Conservation (phyloP, 1,140 invertebrate species). For the Ephestia elutella region DNA sequence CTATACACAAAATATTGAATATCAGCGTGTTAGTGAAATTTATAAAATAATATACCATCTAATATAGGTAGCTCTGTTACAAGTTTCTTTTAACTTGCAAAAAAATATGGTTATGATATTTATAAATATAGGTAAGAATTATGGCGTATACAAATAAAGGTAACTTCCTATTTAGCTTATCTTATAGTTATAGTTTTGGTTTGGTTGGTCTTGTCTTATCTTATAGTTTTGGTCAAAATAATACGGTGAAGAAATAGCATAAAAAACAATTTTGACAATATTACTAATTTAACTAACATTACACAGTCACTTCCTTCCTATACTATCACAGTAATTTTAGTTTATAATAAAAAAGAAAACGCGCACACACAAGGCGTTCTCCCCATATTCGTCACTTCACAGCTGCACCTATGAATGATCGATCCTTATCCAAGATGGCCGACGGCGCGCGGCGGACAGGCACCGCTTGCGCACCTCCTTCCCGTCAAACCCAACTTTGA, state of each 20-base stretch:
- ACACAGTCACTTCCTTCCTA: too few relatives aligned
- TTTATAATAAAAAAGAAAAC: constrained; percentile 31
- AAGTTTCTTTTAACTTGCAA: too few relatives aligned
- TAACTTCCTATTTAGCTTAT: too few relatives aligned
- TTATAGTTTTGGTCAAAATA: too few relatives aligned
- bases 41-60: background rate
- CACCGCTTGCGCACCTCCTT: constrained; percentile 51
- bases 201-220: too few relatives aligned
- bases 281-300: too few relatives aligned
- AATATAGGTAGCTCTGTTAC: background rate
- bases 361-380: constrained; percentile 24
- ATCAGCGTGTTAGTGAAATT: background rate
- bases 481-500: constrained; percentile 37
- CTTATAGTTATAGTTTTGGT: too few relatives aligned
- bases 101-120: too few relatives aligned
- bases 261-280: too few relatives aligned
- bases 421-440: constrained; percentile 71
- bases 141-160: too few relatives aligned
- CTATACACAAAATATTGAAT: background rate
- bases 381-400: constrained; percentile 63
- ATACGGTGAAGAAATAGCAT: too few relatives aligned
- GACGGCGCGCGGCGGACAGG: constrained; percentile 44
- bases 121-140: too few relatives aligned
- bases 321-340: background rate
- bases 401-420: constrained; percentile 71